Base-by-base conservation (phyloP, 2,797 vertebrate species). In the Buceros bicornis region DNA sequence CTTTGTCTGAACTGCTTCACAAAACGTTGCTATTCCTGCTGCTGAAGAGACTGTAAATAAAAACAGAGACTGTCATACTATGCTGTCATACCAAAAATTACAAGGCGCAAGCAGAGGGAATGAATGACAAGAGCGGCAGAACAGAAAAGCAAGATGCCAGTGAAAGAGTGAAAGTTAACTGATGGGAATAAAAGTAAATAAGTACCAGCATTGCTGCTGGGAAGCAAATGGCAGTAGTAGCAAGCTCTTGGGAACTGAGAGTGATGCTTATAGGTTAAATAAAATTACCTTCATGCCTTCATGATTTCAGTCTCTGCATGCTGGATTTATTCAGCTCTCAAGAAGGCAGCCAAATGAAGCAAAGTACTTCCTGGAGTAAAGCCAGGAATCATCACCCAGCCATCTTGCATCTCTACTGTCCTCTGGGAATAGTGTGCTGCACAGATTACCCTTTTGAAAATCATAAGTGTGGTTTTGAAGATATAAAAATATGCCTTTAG, bases 271-370 rank as follows among this genome's bases (percentile, higher is more conserved):
- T 45, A 60, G 64, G 62, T 65, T 79, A 93, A 90, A 90, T 79
- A 87, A 79, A 79, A 92, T 94, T 95, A 97, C 90, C 88, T 95
- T 93, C 35, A 51, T 45, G 19, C 90, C 88, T 95, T 93, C 35
- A 51, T 45, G 19, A 82, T 88, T 90, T 94, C 86, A 84, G 85
- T 43, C 58, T 95, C 85, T 91, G 73, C 65, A 89, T 19, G 84
- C 48, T 65, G 81, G 77, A 85, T 74, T 92, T 88, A 93, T 90
- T 82, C 82, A 79, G 88, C 58, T 94, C 80, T 65, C 80, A 81
- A 94, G 69, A 53, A 87, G 43, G 50, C 80, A 87, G 54, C 9
- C 72, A 95, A 94, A 87, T 70, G 88, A 93, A 95, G 60, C 16
- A 91, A 74, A 95, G 54, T 66, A 79, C 73, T 82, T 88, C 58